phyloP scores from a whole-genome alignment of 2,113 vertebrate genomes.

The Hylia prasina region DNA sequence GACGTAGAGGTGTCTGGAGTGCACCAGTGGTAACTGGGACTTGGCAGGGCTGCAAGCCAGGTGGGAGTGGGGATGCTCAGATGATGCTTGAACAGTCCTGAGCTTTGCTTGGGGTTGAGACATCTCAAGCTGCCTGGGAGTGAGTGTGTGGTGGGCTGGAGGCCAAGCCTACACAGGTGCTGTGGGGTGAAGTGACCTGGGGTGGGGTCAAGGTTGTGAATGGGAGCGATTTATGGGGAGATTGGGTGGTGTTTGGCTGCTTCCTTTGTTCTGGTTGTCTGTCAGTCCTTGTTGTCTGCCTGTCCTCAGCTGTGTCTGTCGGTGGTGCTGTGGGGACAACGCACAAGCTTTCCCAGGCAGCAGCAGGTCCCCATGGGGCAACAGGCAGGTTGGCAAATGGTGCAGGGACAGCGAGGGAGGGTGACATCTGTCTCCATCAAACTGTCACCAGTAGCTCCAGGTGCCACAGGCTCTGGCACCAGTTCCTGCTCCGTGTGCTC shows the following conservation, averaged over 20 bases:
- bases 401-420: not conserved
- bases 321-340: not conserved
- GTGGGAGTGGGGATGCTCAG: not conserved
- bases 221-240: rapidly evolving
- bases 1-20: not conserved
- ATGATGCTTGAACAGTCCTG: not conserved
- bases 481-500: not conserved
- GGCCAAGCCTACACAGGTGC: rapidly evolving
- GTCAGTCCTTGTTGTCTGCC: not conserved
- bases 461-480: not conserved
- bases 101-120: not conserved
- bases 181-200: not conserved
- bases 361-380: not conserved
- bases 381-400: not conserved
- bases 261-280: not conserved
- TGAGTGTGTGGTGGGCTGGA: not conserved
- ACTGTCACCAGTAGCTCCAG: not conserved
- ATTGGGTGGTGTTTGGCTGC: not conserved
- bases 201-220: not conserved
- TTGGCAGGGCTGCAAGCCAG: rapidly evolving
- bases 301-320: not conserved
- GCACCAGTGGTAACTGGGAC: rapidly evolving
- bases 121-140: not conserved
- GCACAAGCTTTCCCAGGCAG: not conserved
- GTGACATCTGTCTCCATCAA: not conserved